Evolutionary conservation across 1,140 invertebrate genomes (phyloP), one percentile per base, ranked within the genome.

Genomic region (Lucilia sericata): DNA sequence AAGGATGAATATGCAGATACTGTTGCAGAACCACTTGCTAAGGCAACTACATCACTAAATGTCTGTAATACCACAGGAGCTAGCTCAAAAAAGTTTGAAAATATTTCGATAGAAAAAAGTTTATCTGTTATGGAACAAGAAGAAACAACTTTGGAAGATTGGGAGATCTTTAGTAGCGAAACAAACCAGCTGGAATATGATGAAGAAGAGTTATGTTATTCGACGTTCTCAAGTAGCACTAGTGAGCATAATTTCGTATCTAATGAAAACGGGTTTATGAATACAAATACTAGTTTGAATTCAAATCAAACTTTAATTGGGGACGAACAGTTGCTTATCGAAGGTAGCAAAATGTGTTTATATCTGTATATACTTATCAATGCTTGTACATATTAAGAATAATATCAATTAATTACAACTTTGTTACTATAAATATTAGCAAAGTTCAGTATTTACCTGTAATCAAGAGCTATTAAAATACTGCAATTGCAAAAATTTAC

Each of bases 291-390:
- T 8, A 65, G 42, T 42, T 13, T 84, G 49, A 34, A 74, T 76
- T 80, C 78, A 55, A 81, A 82, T 81, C 55, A 74, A 78, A 17
- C 47, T 47, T 55, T 85, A 21, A 70, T 85, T 51, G 85, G 88
- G 30, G 88, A 90, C 85, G 88, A 90, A 85, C 88, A 90, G 83
- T 86, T 90, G 83, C 85, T 90, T 14, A 87, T 88, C 86, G 88
- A 90, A 90, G 88, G 88, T 89, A 36, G 42, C 25, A 42, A 42
- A 42, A 42, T 42, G 5, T 10, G 42, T 42, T 42, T 7, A 3
- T 8, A 36, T 42, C 0, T 42, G 5, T 42, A 42, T 42, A 5
- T 42, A 42, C 10, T 7, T 10, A 42, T 42, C 5, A 42, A 7
- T 42, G 5, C 2, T 42, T 8, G 5, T 0, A 2, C 5, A 7